Percentiles rank a stretch among this genome's conserved stretches.
Conservation (phyloP, 2,888 invertebrate genomes). For the Cosmia trapezina region DNA sequence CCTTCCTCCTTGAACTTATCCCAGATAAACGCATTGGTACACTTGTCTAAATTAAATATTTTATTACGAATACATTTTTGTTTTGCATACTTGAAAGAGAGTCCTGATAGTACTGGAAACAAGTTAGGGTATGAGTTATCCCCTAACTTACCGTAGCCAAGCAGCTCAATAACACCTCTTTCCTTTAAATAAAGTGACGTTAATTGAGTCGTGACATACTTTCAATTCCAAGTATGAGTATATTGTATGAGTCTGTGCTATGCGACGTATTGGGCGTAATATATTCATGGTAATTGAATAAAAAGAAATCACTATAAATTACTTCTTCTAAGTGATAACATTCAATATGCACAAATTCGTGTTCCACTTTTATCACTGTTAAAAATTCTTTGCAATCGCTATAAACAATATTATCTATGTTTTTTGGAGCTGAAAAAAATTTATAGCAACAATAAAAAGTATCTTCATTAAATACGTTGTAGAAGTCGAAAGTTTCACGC, state of each 20-base stretch:
- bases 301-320: conserved; percentile 67
- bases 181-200: conserved; percentile 91
- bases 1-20: conserved; percentile 92
- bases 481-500: conserved; percentile 55
- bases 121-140: conserved; percentile 98
- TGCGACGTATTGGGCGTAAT: not conserved
- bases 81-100: conserved; percentile 90
- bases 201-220: conserved; percentile 94
- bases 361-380: conserved; percentile 55
- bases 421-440: conserved; percentile 57
- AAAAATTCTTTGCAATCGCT: conserved; percentile 65
- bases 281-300: conserved; percentile 51
- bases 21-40: conserved; percentile 93
- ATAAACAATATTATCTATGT: conserved; percentile 59
- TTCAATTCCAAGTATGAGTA: conserved; percentile 95
- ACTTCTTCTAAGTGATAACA: conserved; percentile 89
- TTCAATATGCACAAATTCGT: conserved; percentile 82
- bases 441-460: conserved; percentile 69
- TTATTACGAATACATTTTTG: conserved; percentile 90
- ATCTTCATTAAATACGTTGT: conserved; percentile 40
- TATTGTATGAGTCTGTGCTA: conserved; percentile 84
- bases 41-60: conserved; percentile 91
- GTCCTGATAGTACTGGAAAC: conserved; percentile 94
- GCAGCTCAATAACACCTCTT: conserved; percentile 93
- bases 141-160: conserved; percentile 97